Evolutionary conservation across 2,888 invertebrate genomes (phyloP), one percentile per base, ranked within the genome.

Genomic region (Ichneumon xanthorius): DNA sequence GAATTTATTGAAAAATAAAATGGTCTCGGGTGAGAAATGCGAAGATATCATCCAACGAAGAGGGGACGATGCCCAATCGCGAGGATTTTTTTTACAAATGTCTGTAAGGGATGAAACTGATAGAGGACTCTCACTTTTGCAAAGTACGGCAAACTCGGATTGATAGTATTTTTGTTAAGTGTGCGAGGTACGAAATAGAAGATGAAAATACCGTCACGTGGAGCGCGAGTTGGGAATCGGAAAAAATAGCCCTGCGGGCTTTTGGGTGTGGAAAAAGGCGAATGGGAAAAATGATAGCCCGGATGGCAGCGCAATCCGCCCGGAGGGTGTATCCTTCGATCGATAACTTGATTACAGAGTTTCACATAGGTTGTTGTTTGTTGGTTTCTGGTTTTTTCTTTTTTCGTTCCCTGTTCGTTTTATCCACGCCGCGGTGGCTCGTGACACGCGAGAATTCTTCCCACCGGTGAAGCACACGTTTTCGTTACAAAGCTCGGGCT

Each of bases 341-440:
- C 76, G 67, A 77, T 77, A 77, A 77, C 50, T 50, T 53, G 50
- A 77, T 77, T 77, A 67, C 76, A 67, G n/a, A 65, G 37, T 53
- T 63, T 48, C 50, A 53, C 22, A 14, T 50, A 6, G 48, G 19
- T 37, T 16, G 26, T 45, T 16, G 22, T 33, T 50, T 50, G 14
- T 53, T 65, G 45, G 14, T 14, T 26, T 37, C 14, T 45, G 37
- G 0, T 50, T 76, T 67, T 65, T 73, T 40, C 4, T 1, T 45
- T 61, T 30, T 45, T 9, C 19, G 0, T 48, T 75, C 11, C 55
- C 9, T n/a, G 19, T 53, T 19, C 58, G 33, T n/a, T 37, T 40
- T 53, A 67, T 37, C 22, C 3, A 14, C 48, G 5, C 58, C 5
- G 4, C 16, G 16, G 45, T 11, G 50, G 53, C 11, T 53, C 53